Base-by-base conservation (phyloP, 2,113 vertebrate genomes). In the Elephas maximus region DNA sequence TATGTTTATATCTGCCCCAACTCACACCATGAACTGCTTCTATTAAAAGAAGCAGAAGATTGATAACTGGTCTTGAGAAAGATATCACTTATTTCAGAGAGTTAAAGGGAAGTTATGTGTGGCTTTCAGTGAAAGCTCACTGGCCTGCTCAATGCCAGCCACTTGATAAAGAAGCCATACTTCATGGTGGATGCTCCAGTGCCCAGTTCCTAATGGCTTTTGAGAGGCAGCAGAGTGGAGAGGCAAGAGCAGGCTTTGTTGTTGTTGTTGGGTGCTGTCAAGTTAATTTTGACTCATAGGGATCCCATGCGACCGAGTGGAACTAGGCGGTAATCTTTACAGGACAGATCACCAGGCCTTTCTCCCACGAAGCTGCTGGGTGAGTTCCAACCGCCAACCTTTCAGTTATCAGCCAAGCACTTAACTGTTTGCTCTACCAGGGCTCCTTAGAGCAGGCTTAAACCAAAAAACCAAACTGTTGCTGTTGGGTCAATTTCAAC, bases 31-130 rank as follows among this genome's bases (percentile, higher is more conserved):
- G 73, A 93, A 51, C 80, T 77, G 87, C 87, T 87, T 80, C 93
- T 96, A 92, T 94, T 93, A 84, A 94, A 95, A 93, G 96, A 88
- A 96, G 41, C 57, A n/a, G 77, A 86, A 93, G 93, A 97, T 86
- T 91, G 95, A 84, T 80, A 88, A 67, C 76, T 8, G 51, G 63
- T 63, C 4, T 77, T 74, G 73, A 94, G 85, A 90, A 95, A 90
- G 88, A 77, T 67, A 77, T 12, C 81, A 53, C 84, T 90, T 93
- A 86, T 30, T 93, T 87, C 74, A 9, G 1, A 76, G 93, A 23
- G 63, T 14, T 23, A 80, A 87, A 91, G 67, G 69, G 63, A 96
- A 93, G 67, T 37, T 76, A 37, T 71, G 21, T 94, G 91, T 94
- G 95, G 83, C 93, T 96, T 86, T 83, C 71, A n/a, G 62, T 76